Evolutionary conservation across 2,888 invertebrate species (phyloP).

Genomic region (Macrosiphum euphorbiae): DNA sequence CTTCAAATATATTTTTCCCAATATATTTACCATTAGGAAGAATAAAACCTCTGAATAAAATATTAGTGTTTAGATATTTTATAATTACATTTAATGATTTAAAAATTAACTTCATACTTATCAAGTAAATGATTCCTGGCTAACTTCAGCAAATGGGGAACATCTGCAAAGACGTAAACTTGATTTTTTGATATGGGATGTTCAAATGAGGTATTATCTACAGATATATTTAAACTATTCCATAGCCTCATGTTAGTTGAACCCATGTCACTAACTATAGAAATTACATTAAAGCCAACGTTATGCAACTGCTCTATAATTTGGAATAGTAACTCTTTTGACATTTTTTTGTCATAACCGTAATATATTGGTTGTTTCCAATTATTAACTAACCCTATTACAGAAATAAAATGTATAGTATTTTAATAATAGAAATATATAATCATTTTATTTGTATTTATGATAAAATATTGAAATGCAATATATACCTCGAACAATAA

Average conservation of each 20-base stretch:
- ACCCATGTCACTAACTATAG: constrained; percentile 13
- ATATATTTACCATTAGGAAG: neutral
- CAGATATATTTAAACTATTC: constrained; percentile 6
- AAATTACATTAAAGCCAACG: neutral
- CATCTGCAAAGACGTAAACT: constrained; percentile 5
- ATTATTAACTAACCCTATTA: neutral
- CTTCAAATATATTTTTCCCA: constrained; percentile 4
- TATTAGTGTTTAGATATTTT: neutral
- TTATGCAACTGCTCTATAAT: neutral
- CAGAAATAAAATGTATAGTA: neutral
- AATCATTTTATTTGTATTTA: neutral
- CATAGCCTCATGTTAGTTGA: neutral
- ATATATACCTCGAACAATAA: constrained; percentile 5
- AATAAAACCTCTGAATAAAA: constrained; percentile 7
- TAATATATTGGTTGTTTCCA: constrained; percentile 29
- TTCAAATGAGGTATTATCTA: neutral
- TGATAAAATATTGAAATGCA: neutral
- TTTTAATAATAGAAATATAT: neutral
- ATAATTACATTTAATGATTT: neutral
- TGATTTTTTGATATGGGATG: neutral
- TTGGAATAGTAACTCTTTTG: neutral
- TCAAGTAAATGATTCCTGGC: constrained; percentile 3
- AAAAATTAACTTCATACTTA: neutral
- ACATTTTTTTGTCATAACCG: neutral
- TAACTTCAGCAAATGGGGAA: neutral